phyloP scores from a whole-genome alignment of 2,888 invertebrate genomes.

The Troglohyphantes excavatus region DNA sequence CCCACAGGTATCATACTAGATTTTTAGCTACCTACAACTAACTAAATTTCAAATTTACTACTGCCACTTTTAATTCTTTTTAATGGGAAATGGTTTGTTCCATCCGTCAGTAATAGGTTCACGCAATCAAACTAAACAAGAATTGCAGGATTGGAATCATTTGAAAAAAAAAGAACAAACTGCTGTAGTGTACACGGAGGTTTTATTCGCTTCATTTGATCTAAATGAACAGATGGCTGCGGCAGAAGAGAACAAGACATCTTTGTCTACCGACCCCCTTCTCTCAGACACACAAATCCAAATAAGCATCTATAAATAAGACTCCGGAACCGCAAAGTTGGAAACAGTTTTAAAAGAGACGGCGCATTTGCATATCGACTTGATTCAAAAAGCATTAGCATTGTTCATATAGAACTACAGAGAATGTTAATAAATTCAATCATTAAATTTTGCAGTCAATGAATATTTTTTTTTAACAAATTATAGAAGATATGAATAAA shows the following conservation, averaged over 20 bases:
- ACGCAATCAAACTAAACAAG: neutral
- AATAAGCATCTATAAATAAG: constrained; percentile 61
- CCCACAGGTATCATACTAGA: too few relatives aligned
- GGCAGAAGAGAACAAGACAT: constrained; percentile 53
- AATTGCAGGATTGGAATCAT: neutral
- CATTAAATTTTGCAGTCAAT: too few relatives aligned
- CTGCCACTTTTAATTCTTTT: too few relatives aligned
- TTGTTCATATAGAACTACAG: too few relatives aligned
- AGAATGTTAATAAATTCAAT: too few relatives aligned
- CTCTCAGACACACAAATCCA: constrained; percentile 32
- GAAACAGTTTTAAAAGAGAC: neutral
- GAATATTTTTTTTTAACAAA: too few relatives aligned
- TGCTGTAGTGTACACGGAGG: neutral
- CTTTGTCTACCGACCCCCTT: constrained; percentile 49
- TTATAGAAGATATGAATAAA: too few relatives aligned
- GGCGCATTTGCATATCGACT: constrained; percentile 8
- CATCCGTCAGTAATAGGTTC: too few relatives aligned
- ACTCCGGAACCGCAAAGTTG: neutral
- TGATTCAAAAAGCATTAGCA: neutral
- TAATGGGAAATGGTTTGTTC: too few relatives aligned
- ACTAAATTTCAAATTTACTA: too few relatives aligned
- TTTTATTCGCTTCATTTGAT: constrained; percentile 65
- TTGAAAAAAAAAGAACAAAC: neutral
- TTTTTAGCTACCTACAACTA: too few relatives aligned
- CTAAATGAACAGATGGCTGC: constrained; percentile 58